Evolutionary conservation across 2,888 invertebrate species (phyloP), one percentile per base, ranked within the genome.

Genomic region (Acronicta leporina): DNA sequence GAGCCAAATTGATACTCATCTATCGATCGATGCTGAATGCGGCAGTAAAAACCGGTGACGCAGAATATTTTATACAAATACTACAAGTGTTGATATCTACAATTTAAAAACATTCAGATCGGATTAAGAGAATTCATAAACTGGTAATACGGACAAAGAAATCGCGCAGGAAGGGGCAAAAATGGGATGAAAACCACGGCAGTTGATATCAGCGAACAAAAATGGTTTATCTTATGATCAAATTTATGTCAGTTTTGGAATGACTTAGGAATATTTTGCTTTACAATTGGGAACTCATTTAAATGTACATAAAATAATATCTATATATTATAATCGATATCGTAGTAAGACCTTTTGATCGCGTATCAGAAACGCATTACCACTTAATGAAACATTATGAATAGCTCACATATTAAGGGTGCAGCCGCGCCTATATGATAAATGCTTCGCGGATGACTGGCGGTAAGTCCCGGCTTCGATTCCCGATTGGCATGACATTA

Each of bases 361-460:
- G 73, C 77, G 79, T 85, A 87, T 87, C 87, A 85, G 83, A 83
- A 87, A 89, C 86, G 85, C 89, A 90, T 91, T 92, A 91, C 81
- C 84, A 87, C 88, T 88, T 92, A 94, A 94, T 92, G 92, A 94
- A 92, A 94, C 91, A 90, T 93, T 92, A 93, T 92, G 89, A 90
- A 92, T 91, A 89, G 87, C 82, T 67, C 63, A 86, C 86, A 86
- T 89, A 88, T 91, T 90, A 68, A 82, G 92, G 93, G 92, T 89
- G 93, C 88, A 91, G 91, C 84, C 84, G 78, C 79, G 86, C 87
- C 87, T 84, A 87, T 89, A 81, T 94, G 94, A 94, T 93, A 87
- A 92, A 94, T 94, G 92, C 81, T 81, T 72, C 62, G 71, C 43
- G 82, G 79, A 90, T 94, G 94, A 94, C 94, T 91, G 70, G 94